A percentile compares a stretch with the other conserved stretches of the same genome.
Conservation (phyloP, 2,888 invertebrate species). For the Apoda limacodes region DNA sequence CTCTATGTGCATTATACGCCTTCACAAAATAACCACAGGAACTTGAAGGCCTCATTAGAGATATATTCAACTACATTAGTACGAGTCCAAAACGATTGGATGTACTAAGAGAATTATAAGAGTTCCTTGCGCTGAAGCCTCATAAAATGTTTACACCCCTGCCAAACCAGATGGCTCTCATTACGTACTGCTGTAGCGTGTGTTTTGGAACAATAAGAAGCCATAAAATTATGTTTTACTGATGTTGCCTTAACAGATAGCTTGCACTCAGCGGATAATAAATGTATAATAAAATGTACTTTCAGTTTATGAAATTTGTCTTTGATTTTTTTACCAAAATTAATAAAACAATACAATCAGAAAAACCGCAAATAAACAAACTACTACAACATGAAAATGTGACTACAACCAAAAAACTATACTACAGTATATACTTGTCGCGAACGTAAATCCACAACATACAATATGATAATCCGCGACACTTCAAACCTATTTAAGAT, state of each 20-base stretch:
- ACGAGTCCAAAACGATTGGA: constrained; percentile 18
- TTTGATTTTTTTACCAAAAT: constrained; percentile 17
- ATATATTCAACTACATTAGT: constrained; percentile 20
- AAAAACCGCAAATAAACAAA: constrained; percentile 18
- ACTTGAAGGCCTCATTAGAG: constrained; percentile 17
- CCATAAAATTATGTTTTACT: constrained; percentile 22
- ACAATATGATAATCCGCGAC: too few relatives aligned
- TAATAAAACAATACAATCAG: constrained; percentile 21
- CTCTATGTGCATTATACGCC: constrained; percentile 9
- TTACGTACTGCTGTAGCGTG: constrained; percentile 20
- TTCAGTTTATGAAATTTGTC: constrained; percentile 16
- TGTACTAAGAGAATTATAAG: constrained; percentile 15
- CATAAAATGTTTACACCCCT: constrained; percentile 17
- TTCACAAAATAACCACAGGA: constrained; percentile 11
- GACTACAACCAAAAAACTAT: too few relatives aligned
- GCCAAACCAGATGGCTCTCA: constrained; percentile 24
- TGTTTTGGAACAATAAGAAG: constrained; percentile 21
- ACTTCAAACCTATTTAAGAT: too few relatives aligned
- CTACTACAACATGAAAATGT: constrained; percentile 17
- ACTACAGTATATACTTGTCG: too few relatives aligned
- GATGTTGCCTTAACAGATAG: constrained; percentile 19
- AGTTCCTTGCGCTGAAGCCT: constrained; percentile 11
- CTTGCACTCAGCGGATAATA: constrained; percentile 15
- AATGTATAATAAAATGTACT: constrained; percentile 14
- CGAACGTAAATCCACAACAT: too few relatives aligned